Evolutionary conservation across 2,113 vertebrate genomes (phyloP), one percentile per base, ranked within the genome.

Genomic region (Nematolebias whitei): DNA sequence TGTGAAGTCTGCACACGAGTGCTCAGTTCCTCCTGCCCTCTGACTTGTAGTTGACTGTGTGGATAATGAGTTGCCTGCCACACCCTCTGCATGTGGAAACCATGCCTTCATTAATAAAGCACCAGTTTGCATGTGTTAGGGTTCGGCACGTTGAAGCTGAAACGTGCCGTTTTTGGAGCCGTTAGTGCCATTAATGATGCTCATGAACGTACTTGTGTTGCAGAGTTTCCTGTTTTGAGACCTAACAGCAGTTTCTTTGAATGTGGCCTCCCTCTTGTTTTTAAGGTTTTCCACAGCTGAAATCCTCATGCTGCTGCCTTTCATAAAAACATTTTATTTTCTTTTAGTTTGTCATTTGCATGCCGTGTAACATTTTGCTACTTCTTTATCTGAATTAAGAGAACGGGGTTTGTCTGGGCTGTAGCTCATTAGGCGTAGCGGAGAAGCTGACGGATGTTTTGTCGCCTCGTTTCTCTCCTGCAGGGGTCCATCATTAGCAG

Each of bases 401-500:
- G n/a, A 9, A 10, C 15, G 2, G 75, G 79, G 20, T 63, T 57
- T 57, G 63, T 72, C 51, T 55, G 63, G 61, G 69, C 55, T 55
- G 43, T 55, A 60, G 44, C 22, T 15, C 59, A 70, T 43, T 29
- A 24, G 49, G 39, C 67, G 51, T 58, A 39, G 63, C 73, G 49
- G 32, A 39, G 66, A 41, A 51, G 76, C 20, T 7, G n/a, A n/a
- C 58, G 15, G 71, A n/a, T 50, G 41, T 63, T 61, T 88, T 78
- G 74, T 87, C 78, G 52, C 83, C 63, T 84, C 63, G 56, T 70
- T 68, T 70, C 80, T 74, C 54, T 49, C 72, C 94, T 94, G 86
- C 95, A 99, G 98, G 98, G 94, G 91, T 98, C 96, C 95, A 97
- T 95, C 96, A 98, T 98, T 98, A 99, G 94, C 95, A 96, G 96